A percentile compares a stretch with the other conserved stretches of the same genome.
Conservation (phyloP, 2,113 vertebrate genomes). For the Alexandromys fortis region DNA sequence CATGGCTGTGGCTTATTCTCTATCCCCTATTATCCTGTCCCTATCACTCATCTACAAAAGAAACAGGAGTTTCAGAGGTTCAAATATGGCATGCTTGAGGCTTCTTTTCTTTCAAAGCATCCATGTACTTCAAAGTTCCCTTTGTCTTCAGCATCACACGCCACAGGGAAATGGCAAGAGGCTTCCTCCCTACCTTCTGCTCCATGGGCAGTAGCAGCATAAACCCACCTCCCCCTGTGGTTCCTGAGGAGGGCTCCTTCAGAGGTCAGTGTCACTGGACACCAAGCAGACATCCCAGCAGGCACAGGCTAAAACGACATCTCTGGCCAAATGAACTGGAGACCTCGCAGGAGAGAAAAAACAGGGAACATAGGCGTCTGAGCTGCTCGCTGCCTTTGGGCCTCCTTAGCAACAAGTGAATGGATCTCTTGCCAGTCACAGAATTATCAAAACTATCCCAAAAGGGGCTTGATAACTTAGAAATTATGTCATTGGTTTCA, state of each 20-base stretch:
- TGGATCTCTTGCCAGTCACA: not conserved
- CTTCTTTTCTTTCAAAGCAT: not conserved
- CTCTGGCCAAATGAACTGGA: not conserved
- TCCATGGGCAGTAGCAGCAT: accelerated
- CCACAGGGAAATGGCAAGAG: accelerated
- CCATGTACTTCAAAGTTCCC: not conserved
- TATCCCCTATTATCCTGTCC: not conserved
- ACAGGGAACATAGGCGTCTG: not conserved
- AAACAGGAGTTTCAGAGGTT: not conserved
- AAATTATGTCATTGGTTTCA: not conserved
- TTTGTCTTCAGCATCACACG: not conserved
- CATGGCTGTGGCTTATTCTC: not conserved
- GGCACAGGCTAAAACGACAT: not conserved
- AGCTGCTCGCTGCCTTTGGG: not conserved
- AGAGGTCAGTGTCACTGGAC: not conserved
- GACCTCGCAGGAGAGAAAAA: not conserved
- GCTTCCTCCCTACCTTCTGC: not conserved
- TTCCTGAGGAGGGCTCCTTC: not conserved
- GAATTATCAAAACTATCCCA: not conserved
- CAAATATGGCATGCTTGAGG: accelerated
- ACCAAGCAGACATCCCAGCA: not conserved
- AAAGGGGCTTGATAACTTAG: not conserved
- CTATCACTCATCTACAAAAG: not conserved
- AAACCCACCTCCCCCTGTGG: too few relatives aligned
- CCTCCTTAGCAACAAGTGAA: not conserved